Conservation (phyloP, 37 sponge, comb jelly and placozoan species). For the Hormiphora californensis region DNA sequence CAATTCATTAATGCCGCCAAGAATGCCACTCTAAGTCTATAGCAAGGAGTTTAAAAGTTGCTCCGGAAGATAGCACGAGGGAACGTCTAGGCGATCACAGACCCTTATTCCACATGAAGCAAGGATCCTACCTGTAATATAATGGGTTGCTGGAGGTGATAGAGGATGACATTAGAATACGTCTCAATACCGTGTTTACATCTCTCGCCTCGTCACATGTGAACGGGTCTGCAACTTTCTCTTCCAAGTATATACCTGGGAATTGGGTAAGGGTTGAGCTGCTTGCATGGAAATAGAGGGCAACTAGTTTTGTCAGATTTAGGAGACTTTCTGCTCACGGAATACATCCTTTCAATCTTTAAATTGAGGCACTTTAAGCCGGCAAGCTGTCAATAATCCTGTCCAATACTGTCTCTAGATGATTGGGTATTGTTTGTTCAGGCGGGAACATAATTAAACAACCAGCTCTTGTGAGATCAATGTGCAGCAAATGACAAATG, state of each 20-base stretch:
- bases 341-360: neutral
- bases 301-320: neutral
- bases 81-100: too few relatives aligned
- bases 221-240: neutral
- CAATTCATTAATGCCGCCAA: too few relatives aligned
- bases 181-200: neutral
- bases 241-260: neutral
- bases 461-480: too few relatives aligned
- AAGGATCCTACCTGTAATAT: neutral
- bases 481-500: too few relatives aligned
- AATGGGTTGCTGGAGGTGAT: constrained; percentile 23
- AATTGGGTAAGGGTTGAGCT: neutral
- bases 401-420: neutral
- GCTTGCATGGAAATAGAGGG: neutral
- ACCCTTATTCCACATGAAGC: too few relatives aligned
- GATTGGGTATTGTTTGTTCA: neutral
- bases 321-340: neutral
- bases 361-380: neutral
- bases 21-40: too few relatives aligned
- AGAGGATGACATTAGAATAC: neutral
- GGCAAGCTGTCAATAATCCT: neutral
- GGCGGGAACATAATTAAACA: too few relatives aligned
- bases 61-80: too few relatives aligned
- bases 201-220: neutral
- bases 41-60: too few relatives aligned